These are phyloP conservation scores for Drosophila imparisetae DNA, from an alignment of 2,888 invertebrate genomes.

Conservation along the genomic window DNA sequence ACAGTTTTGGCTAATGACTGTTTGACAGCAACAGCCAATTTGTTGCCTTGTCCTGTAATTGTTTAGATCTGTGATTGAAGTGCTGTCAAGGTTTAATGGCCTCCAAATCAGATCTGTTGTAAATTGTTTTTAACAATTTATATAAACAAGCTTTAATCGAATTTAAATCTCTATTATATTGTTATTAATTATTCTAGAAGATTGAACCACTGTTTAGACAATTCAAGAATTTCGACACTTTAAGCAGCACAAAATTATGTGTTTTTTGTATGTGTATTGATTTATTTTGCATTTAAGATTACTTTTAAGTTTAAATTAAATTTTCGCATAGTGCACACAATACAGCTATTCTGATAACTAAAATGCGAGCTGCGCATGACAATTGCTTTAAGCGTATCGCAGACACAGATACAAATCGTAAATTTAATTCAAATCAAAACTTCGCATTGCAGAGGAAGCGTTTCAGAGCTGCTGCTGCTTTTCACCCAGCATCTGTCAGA, in stretches of 20 bases:
- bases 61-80: constrained; percentile 20
- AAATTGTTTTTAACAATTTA: constrained; percentile 5
- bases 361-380: constrained; percentile 20
- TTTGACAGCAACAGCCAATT: constrained; percentile 21
- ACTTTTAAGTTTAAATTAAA: background rate
- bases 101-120: constrained; percentile 10
- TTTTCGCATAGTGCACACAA: background rate
- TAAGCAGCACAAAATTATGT: background rate
- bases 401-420: constrained; percentile 36
- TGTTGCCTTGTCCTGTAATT: constrained; percentile 16
- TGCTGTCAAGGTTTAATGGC: constrained; percentile 14
- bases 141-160: background rate
- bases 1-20: constrained; percentile 66
- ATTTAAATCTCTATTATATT: background rate
- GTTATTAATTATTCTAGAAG: background rate
- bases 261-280: background rate
- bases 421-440: constrained; percentile 73
- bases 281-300: background rate
- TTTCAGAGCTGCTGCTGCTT: constrained; percentile 42
- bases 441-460: constrained; percentile 36
- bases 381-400: constrained; percentile 50
- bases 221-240: background rate
- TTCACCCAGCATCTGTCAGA: constrained; percentile 71
- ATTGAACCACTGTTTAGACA: background rate
- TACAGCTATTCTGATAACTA: background rate